Conservation (phyloP, 1,140 invertebrate genomes). For the Sipha flava region DNA sequence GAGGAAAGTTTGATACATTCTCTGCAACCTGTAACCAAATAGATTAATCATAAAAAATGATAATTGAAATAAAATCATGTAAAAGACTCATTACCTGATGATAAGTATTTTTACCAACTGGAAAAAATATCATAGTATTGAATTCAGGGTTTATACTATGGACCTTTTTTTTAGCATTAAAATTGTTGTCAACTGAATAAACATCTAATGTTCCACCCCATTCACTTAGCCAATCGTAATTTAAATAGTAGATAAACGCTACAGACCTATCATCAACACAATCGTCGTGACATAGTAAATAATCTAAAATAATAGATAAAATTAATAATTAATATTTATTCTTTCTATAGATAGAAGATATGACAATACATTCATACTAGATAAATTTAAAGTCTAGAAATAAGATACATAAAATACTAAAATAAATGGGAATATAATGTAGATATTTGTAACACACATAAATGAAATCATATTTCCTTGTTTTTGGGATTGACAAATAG, state of each 20-base stretch:
- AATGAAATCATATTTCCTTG: no score
- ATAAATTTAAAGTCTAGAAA: no score
- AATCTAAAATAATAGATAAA: constrained; percentile 34
- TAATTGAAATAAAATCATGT: not conserved
- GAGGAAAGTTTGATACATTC: constrained; percentile 27
- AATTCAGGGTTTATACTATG: constrained; percentile 33
- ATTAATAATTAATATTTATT: no score
- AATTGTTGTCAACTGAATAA: constrained; percentile 33
- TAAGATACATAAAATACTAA: no score
- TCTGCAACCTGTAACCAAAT: constrained; percentile 36
- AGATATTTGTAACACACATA: no score
- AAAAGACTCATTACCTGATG: constrained; percentile 36
- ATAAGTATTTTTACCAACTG: constrained; percentile 37
- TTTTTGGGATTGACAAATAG: no score
- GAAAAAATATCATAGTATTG: constrained; percentile 38
- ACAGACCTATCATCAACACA: constrained; percentile 37
- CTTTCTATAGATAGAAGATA: no score
- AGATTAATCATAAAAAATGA: not conserved
- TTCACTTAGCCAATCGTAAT: constrained; percentile 29
- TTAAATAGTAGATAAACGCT: constrained; percentile 39
- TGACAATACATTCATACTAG: no score
- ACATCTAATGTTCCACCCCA: constrained; percentile 37
- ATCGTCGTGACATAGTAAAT: constrained; percentile 39
- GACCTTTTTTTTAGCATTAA: constrained; percentile 2
- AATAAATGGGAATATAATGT: no score